Base-by-base conservation (phyloP, 2,113 vertebrate species). In the Parus major region DNA sequence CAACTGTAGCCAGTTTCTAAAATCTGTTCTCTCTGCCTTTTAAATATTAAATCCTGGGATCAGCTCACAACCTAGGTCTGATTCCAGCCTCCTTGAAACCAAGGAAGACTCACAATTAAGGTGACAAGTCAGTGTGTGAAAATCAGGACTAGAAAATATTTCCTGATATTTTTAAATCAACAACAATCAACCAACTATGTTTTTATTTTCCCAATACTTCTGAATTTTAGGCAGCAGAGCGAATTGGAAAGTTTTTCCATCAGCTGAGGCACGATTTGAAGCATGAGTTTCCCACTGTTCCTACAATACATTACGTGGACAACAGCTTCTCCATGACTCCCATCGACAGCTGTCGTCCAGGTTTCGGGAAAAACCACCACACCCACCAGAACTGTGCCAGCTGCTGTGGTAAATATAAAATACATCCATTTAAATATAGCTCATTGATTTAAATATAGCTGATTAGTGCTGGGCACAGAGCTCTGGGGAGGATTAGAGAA, bases 391-490 rank as follows among this genome's bases (percentile, higher is more conserved):
- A 93, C 59, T 98, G 98, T 0, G 88, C 97, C 31, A 93, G 92
- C 63, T 98, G 98, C 94, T 98, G 98, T 0, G 98, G 98, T 98
- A 97, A 98, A 85, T 95, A 89, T 46, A 19, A 86, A 69, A 65
- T 7, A 16, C 36, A 29, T 27, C 9, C 0, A 10, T 20, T 36
- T 14, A n/a, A 23, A 72, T 31, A 66, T 20, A 79, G 75, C 75
- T 66, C 87, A 3, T 14, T 23, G 56, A 36, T 84, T 87, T 35
- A 41, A 35, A 18, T 27, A 69, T 7, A 61, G 44, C 52, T 64
- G 47, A 6, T 47, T 24, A 60, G 57, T 7, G 36, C 82, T 1
- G 5, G 7, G 31, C 33, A 42, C 61, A 2, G 63, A 69, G 42
- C 78, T 46, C 60, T 16, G 31, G 47, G 13, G 50, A 55, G 19